Base-by-base conservation (phyloP, 2,888 invertebrate genomes). In the Parapristionchus giblindavisi region DNA sequence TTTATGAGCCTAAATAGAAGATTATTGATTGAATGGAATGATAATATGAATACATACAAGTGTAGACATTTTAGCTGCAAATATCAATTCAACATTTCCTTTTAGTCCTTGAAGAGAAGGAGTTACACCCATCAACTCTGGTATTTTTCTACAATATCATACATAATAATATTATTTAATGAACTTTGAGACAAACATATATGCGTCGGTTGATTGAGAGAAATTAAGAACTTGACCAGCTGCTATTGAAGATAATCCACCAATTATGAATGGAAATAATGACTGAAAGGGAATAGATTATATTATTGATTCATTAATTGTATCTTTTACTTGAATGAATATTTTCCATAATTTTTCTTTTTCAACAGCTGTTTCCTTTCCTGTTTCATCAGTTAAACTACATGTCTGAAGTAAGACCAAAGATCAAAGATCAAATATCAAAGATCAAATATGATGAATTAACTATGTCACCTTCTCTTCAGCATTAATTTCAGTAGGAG, bases 91-190 rank as follows among this genome's bases (percentile, higher is more conserved):
- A 24, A 60, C 36, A n/a, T 60, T 60, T 36, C 60, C 60, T 24
- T 60, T 60, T 6, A 60, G 36, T 27, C 60, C 60, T 4, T 34
- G 8, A 21, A 60, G 60, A 36, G 60, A 34, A 3, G 60, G 60
- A 60, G 60, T 60, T 3, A 60, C n/a, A 34, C 36, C 60, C 60
- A 60, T 60, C 8, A 60, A 36, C n/a, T 60, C 60, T 1, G 60
- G 60, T 6, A 60, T 36, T 60, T 60, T n/a, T 34, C 60, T 60
- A 24, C 27, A 29, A 52, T 52, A 4, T n/a, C n/a, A 52, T n/a
- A 21, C 24, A 52, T 52, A 2, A 27, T 24, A 24, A n/a, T 6
- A 11, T 52, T 24, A 27, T 11, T 4, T 1, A 24, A 6, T 52
- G 8, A 6, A 14, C 56, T 56, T 38, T 60, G 14, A n/a, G n/a